Conservation (phyloP, 2,797 vertebrate genomes). For the Enteromius treurensis region DNA sequence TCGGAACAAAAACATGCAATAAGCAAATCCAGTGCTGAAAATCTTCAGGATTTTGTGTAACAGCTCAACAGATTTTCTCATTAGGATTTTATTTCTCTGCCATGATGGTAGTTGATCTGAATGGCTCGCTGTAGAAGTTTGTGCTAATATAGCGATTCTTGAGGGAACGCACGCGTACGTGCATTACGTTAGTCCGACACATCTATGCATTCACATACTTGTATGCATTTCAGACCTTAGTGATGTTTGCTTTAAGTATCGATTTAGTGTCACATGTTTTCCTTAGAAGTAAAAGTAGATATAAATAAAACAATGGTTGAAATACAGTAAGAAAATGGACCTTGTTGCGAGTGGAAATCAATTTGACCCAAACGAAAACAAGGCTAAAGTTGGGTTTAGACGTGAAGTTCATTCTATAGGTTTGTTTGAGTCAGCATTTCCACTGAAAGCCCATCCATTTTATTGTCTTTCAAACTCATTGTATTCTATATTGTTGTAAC, state of each 20-base stretch:
- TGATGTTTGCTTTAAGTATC: constrained; percentile 20
- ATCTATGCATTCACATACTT: neutral
- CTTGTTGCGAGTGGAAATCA: neutral
- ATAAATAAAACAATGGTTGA: neutral
- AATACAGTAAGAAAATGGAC: neutral
- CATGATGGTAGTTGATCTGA: neutral
- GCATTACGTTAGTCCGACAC: neutral
- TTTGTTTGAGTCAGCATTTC: neutral
- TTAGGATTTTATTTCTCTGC: neutral
- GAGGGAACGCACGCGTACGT: neutral
- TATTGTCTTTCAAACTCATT: neutral
- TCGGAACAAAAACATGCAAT: no score
- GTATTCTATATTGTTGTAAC: neutral
- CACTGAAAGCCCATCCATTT: neutral
- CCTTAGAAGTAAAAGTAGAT: neutral
- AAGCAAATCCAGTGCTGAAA: no score
- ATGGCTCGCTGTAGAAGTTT: neutral
- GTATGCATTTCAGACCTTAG: neutral
- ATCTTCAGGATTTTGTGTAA: neutral
- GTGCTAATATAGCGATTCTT: neutral
- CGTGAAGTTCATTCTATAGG: neutral
- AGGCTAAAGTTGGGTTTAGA: neutral
- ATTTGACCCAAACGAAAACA: neutral
- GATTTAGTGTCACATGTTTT: neutral
- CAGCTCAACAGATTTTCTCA: neutral